Evolutionary conservation across 2,113 vertebrate species (phyloP).

Genomic region (Gallinago jamesoni): DNA sequence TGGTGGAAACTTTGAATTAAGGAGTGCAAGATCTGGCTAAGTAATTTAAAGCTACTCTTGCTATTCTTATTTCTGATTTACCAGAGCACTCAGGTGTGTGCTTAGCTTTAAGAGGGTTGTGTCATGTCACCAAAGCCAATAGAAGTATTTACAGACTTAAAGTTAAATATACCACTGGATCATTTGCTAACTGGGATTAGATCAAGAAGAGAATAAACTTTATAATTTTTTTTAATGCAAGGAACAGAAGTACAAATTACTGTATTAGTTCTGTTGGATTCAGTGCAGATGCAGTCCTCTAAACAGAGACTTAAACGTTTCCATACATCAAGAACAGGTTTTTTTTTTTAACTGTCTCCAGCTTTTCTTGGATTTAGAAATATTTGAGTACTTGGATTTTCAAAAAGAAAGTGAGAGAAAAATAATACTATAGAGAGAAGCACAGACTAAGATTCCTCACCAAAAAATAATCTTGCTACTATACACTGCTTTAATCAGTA

Average conservation of each 20-base stretch:
- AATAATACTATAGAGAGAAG: background rate
- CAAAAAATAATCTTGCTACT: background rate
- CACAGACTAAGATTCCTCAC: background rate
- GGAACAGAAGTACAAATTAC: slow-evolving; percentile 20
- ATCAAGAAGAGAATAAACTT: background rate
- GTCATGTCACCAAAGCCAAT: background rate
- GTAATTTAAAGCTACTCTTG: background rate
- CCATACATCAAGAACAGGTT: background rate
- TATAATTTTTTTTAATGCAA: slow-evolving; percentile 1
- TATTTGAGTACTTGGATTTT: background rate
- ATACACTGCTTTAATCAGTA: background rate
- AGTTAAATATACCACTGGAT: background rate
- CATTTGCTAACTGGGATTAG: background rate
- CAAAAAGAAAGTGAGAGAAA: background rate
- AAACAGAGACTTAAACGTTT: slow-evolving; percentile 35
- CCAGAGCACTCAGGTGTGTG: background rate
- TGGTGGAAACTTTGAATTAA: background rate
- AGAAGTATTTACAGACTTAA: background rate
- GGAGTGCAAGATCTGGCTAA: background rate
- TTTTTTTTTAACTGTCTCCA: background rate
- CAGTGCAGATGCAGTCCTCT: background rate
- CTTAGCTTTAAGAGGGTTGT: background rate
- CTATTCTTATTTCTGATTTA: background rate
- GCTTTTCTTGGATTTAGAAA: background rate
- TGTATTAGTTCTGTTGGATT: background rate